These are phyloP conservation scores for Cyprinodon diabolis DNA, from an alignment of 2,797 vertebrate genomes.

Conservation along the genomic window DNA sequence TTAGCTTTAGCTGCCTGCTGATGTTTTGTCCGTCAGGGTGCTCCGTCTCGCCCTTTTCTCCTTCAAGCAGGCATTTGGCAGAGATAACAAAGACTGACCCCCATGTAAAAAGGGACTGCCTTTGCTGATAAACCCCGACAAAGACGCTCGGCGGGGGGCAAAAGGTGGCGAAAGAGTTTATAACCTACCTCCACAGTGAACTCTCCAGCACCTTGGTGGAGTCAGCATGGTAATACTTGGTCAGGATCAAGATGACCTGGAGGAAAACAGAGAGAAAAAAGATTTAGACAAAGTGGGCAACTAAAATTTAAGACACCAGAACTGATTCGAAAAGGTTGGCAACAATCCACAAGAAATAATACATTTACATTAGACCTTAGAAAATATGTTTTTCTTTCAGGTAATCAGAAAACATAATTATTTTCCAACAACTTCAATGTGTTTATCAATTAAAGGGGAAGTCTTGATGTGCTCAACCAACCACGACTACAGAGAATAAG, in stretches of 20 bases:
- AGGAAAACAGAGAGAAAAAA: slow-evolving; percentile 37
- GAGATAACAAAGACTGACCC: slow-evolving; percentile 36
- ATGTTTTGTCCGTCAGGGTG: slow-evolving; percentile 47
- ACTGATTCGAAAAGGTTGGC: neutral
- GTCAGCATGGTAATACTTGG: slow-evolving; percentile 96
- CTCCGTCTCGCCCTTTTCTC: slow-evolving; percentile 34
- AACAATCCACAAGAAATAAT: neutral
- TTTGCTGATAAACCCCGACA: slow-evolving; percentile 31
- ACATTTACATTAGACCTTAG: neutral
- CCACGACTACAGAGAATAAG: slow-evolving; percentile 39
- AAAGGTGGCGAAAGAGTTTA: slow-evolving; percentile 24
- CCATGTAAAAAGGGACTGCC: slow-evolving; percentile 13
- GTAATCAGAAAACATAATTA: neutral
- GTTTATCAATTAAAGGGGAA: slow-evolving; percentile 46
- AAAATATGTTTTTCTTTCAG: neutral
- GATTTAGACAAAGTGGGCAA: slow-evolving; percentile 2
- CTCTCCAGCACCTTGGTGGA: slow-evolving; percentile 97
- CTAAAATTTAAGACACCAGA: neutral
- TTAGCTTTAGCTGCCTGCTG: slow-evolving; percentile 51
- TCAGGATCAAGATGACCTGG: slow-evolving; percentile 97
- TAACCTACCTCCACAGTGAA: slow-evolving; percentile 93
- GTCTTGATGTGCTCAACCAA: slow-evolving; percentile 24
- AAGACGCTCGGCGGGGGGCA: slow-evolving; percentile 25
- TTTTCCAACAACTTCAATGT: slow-evolving; percentile 15
- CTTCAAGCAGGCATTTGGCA: slow-evolving; percentile 33